Base-by-base conservation (phyloP, 2,888 invertebrate genomes). In the Osmoderma eremita region DNA sequence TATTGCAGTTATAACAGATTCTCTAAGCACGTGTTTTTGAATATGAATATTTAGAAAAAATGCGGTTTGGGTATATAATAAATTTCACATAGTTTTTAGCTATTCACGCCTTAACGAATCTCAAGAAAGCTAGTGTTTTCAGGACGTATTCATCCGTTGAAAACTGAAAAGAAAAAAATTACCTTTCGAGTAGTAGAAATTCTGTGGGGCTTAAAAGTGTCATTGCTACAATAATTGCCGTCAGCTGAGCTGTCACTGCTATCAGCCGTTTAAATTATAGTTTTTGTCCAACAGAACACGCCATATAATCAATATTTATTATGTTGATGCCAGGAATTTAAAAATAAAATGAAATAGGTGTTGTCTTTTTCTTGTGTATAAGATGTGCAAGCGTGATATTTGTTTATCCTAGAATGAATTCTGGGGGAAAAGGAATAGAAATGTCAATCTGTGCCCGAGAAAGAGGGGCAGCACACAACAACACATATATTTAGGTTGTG, bases 281-380 rank as follows among this genome's bases (percentile, higher is more conserved):
- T 58, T 42, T 45, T 15, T 15, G 22, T 45, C 30, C 15, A 45
- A 24, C 45, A 20, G 18, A 22, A 38, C 58, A 58, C 58, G 58
- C 58, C 13, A 41, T 17, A 13, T 39, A 58, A 58, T 58, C 58
- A 24, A 58, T 58, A 58, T 45, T 45, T 58, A 58, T 58, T 45
- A 39, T 15, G 39, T 15, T 15, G 45, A 58, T 39, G 13, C 36
- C 13, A 15, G 12, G 10, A 30, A 53, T n/a, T n/a, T n/a, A 50
- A 38, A 1, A 24, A 42, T 12, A 42, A 50, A 53, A 38, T 17
- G 36, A 36, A 38, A 50, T 6, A 12, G 24, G 13, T n/a, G 8
- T n/a, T 48, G 1, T 10, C 17, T 18, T 48, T 48, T 48, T 20
- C 10, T 18, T 48, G 15, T 45, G 6, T 48, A 45, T 45, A 45